Base-by-base conservation (phyloP, 2,113 vertebrate genomes). In the Leptocoma aspasia region DNA sequence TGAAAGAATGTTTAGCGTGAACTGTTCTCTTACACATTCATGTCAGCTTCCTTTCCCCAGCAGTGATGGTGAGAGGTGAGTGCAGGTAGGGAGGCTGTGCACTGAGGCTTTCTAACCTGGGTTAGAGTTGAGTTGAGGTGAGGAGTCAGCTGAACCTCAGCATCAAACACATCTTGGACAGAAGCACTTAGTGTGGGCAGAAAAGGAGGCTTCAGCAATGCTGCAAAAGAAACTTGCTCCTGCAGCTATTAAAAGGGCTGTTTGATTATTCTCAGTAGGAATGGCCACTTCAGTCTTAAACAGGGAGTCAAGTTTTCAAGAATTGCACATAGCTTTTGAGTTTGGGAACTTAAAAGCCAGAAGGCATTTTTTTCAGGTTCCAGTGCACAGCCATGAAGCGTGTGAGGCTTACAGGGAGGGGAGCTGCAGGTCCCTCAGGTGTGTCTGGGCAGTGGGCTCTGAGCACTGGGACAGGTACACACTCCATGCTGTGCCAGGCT, bases 381-480 rank as follows among this genome's bases (percentile, higher is more conserved):
- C n/a, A n/a, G 11, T 44, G 28, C 37, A 28, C 22, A 52, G 54
- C 47, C 35, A 45, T 37, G 41, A 59, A 35, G 39, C 30, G 2
- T 2, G 7, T 47, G 45, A 87, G 63, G 42, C 50, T 65, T 80
- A 13, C 26, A 41, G 56, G 45, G 63, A 44, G 9, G 20, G 19
- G 44, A 63, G 14, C 50, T 87, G 65, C 47, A 70, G 70, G 19
- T 28, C 22, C 7, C 31, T 35, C 14, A 2, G 1, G 28, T 7
- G n/a, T 69, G 35, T 39, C 54, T 41, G 64, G 26, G 37, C 45
- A 56, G 30, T 6, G 7, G 45, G 45, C 37, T 57, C 45, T 7
- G 27, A 47, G 66, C 49, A 1, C 0, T 2, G 7, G 35, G 45
- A 6, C 0, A 1, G 10, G 31, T 37, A 9, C 53, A 31, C 15